Evolutionary conservation across 2,797 vertebrate genomes (phyloP).

Genomic region (Aeoliscus strigatus): DNA sequence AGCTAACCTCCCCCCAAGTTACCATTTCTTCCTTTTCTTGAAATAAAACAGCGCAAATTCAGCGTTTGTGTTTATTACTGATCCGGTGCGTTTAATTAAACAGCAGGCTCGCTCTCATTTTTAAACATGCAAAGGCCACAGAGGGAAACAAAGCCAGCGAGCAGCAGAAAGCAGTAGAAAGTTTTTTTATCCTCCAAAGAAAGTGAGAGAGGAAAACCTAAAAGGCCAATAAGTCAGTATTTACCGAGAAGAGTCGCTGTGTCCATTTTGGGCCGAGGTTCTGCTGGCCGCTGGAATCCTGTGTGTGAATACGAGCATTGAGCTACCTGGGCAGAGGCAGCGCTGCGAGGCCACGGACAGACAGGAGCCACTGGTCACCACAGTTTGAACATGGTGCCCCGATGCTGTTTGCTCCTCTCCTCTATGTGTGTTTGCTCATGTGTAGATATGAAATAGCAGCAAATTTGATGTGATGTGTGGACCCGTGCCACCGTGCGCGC

Average conservation of each 20-base stretch:
- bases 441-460: slow-evolving; percentile 62
- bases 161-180: slow-evolving; percentile 28
- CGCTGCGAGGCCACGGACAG: slow-evolving; percentile 63
- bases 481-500: slow-evolving; percentile 45
- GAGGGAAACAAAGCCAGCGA: slow-evolving; percentile 45
- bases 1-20: slow-evolving; percentile 47
- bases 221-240: too few species aligned
- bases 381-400: slow-evolving; percentile 69
- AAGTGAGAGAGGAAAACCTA: slow-evolving; percentile 1
- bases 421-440: slow-evolving; percentile 69
- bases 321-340: slow-evolving; percentile 50
- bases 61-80: slow-evolving; percentile 56
- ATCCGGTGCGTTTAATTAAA: slow-evolving; percentile 51
- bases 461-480: slow-evolving; percentile 67
- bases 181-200: slow-evolving; percentile 10
- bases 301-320: slow-evolving; percentile 77
- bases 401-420: slow-evolving; percentile 66
- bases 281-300: slow-evolving; percentile 67
- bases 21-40: slow-evolving; percentile 33
- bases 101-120: slow-evolving; percentile 44
- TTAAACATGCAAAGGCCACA: slow-evolving; percentile 26
- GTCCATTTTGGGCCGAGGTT: slow-evolving; percentile 62
- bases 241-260: slow-evolving; percentile 74
- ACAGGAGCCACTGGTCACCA: slow-evolving; percentile 71
- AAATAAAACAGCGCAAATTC: slow-evolving; percentile 41